Evolutionary conservation across 2,888 invertebrate species (phyloP), one percentile per base, ranked within the genome.

Genomic region (Apotomis capreana): DNA sequence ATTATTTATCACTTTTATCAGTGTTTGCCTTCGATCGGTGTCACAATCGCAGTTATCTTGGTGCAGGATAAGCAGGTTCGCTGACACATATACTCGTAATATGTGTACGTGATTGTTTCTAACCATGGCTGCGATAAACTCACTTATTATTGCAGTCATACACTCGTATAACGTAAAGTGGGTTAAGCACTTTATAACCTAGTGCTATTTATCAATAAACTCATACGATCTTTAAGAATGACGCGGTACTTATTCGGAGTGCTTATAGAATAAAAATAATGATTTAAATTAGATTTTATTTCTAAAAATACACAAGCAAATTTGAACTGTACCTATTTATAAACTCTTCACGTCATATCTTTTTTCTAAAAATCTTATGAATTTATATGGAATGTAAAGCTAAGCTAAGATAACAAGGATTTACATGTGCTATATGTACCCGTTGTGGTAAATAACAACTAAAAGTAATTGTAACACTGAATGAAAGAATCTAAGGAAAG

Each of bases 51-150:
- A 15, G 26, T 74, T 74, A 74, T 74, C 74, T 37, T 40, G 54
- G 46, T 61, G 70, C 70, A 67, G 74, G 74, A 74, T 74, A 74
- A 73, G 69, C n/a, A 64, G 70, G 70, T 74, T 67, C 62, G 70
- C 65, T 74, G 74, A 70, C 74, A 74, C 74, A 74, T 55, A 74
- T 70, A 65, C 44, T 52, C 55, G 13, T 64, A 61, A 57, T 62
- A 58, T 57, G 62, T 68, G 62, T 52, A 52, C 40, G 44, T 58
- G 57, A 37, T 55, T 70, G 70, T 70, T 63, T 63, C 68, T 40
- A 72, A 54, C 63, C 72, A 71, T 72, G 26, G 1, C 8, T 12
- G 36, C 62, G 71, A 71, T 71, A 58, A 71, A 52, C 57, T 44
- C 64, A 55, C 71, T 62, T 61, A 15, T 62, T 62, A 68, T 52